These are phyloP conservation scores for Amyelois transitella DNA, from an alignment of 1,140 invertebrate genomes.

Conservation along the genomic window DNA sequence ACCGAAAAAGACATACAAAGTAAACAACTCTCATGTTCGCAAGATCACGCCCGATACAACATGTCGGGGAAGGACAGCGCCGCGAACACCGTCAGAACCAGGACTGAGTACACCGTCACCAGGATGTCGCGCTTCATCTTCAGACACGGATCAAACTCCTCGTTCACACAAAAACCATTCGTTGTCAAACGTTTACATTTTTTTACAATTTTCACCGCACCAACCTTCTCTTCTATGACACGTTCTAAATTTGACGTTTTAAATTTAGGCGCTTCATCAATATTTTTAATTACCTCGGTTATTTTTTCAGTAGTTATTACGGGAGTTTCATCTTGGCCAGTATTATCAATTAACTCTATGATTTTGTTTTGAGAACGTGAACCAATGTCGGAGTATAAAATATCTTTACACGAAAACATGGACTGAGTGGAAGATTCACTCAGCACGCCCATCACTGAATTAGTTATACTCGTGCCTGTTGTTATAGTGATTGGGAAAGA, in stretches of 20 bases:
- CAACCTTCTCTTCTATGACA: background rate
- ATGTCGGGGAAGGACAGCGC: slow-evolving; percentile 52
- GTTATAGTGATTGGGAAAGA: slow-evolving; percentile 20
- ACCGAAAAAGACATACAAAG: background rate
- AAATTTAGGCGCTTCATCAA: background rate
- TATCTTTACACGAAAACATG: slow-evolving; percentile 22
- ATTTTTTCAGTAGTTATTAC: background rate
- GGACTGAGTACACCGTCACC: slow-evolving; percentile 57
- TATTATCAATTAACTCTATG: slow-evolving; percentile 9
- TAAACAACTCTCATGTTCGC: background rate
- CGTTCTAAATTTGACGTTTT: background rate
- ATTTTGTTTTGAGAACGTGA: slow-evolving; percentile 15
- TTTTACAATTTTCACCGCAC: background rate
- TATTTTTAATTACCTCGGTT: background rate
- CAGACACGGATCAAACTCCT: slow-evolving; percentile 31
- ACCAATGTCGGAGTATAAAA: slow-evolving; percentile 12
- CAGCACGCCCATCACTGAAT: slow-evolving; percentile 25
- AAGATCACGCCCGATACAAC: slow-evolving; percentile 12
- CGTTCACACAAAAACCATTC: background rate
- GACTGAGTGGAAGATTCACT: slow-evolving; percentile 33
- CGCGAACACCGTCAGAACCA: slow-evolving; percentile 58
- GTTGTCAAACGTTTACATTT: slow-evolving; percentile 5
- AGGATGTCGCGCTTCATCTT: slow-evolving; percentile 59
- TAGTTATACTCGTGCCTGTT: slow-evolving; percentile 26
- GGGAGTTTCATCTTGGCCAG: background rate